Percentiles rank a stretch among this genome's conserved stretches.
Evolutionary conservation across 2,797 vertebrate species (phyloP).

Genomic region (Crax fasciolata): DNA sequence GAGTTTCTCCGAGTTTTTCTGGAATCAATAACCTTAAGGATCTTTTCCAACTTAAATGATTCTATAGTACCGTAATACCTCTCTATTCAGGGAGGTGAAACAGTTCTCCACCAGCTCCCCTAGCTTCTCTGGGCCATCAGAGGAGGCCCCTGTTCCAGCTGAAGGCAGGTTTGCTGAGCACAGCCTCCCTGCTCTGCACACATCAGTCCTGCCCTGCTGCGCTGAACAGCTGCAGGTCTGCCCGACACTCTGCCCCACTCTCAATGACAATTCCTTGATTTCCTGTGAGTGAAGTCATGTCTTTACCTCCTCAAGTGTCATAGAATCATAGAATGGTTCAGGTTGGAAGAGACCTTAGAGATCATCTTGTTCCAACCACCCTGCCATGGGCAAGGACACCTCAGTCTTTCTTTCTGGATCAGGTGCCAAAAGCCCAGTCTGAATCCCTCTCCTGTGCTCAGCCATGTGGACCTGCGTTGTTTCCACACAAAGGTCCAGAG

Average conservation of each 20-base stretch:
- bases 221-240: background rate
- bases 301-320: background rate
- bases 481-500: background rate
- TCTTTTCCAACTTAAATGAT: too few species aligned
- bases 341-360: too few species aligned
- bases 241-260: accelerated
- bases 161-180: background rate
- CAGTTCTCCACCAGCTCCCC: background rate
- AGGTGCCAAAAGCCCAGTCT: background rate
- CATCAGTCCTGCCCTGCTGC: background rate
- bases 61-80: too few species aligned
- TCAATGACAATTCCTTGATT: background rate
- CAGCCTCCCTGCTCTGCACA: background rate
- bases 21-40: too few species aligned
- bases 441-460: background rate
- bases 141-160: background rate
- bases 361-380: too few species aligned
- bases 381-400: too few species aligned
- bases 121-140: too few species aligned
- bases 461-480: background rate
- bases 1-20: too few species aligned
- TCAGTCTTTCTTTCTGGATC: background rate
- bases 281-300: accelerated
- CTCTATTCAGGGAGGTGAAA: background rate
- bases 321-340: too few species aligned